A percentile compares a stretch with the other conserved stretches of the same genome.
phyloP scores from a whole-genome alignment of 2,113 vertebrate genomes.

The Meles meles region DNA sequence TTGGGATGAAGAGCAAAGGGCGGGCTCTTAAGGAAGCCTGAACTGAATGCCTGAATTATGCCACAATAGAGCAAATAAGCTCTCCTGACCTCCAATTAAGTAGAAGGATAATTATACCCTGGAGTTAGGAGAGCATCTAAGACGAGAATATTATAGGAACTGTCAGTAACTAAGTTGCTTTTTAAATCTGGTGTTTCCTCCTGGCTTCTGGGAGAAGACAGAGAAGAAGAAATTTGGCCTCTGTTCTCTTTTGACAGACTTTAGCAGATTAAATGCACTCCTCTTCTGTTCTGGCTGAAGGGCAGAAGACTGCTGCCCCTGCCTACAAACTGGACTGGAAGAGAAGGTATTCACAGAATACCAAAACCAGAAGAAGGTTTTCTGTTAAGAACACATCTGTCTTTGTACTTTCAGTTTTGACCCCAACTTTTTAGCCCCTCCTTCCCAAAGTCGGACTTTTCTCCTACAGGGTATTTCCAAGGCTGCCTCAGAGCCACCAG shows the following conservation, averaged over 20 bases:
- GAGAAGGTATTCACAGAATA: neutral
- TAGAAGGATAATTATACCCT: slow-evolving; percentile 28
- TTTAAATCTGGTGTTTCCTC: slow-evolving; percentile 28
- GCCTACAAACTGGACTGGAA: neutral
- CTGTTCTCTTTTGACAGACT: neutral
- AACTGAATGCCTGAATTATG: slow-evolving; percentile 51
- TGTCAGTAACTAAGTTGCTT: slow-evolving; percentile 34
- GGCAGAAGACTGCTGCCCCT: neutral
- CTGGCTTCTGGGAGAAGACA: neutral
- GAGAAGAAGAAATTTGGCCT: neutral
- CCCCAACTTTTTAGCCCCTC: neutral
- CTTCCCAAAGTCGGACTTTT: neutral
- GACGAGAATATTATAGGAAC: neutral
- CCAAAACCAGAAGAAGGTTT: neutral
- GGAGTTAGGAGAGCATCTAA: slow-evolving; percentile 28
- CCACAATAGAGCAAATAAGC: slow-evolving; percentile 53
- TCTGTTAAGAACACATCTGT: slow-evolving; percentile 5
- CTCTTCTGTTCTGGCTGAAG: neutral
- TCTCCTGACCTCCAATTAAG: slow-evolving; percentile 57
- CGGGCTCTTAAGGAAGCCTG: slow-evolving; percentile 1
- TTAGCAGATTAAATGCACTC: neutral
- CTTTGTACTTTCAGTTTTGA: neutral
- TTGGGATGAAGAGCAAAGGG: slow-evolving; percentile 24
- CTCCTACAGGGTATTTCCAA: neutral
- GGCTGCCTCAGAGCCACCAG: neutral